A percentile compares a stretch with the other conserved stretches of the same genome.
phyloP scores from a whole-genome alignment of 2,888 invertebrate genomes.

The Cloeon dipterum region DNA sequence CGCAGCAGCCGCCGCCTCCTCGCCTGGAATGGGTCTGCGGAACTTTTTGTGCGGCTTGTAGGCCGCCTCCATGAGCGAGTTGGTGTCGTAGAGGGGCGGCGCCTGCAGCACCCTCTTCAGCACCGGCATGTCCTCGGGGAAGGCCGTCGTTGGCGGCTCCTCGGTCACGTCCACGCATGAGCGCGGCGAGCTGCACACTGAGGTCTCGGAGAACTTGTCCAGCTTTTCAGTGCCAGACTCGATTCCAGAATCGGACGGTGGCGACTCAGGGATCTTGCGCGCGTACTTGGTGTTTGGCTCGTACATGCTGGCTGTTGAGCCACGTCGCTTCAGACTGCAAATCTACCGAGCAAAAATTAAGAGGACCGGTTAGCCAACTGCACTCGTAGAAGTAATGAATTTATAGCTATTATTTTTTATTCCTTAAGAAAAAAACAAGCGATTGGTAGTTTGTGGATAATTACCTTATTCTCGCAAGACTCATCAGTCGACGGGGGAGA shows the following conservation, averaged over 20 bases:
- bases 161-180: slow-evolving; percentile 44
- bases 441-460: too few species aligned
- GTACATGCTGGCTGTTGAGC: not conserved
- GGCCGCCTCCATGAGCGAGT: slow-evolving; percentile 80
- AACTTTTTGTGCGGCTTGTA: slow-evolving; percentile 93
- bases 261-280: slow-evolving; percentile 49
- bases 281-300: slow-evolving; percentile 24
- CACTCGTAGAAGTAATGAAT: too few species aligned
- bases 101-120: slow-evolving; percentile 79
- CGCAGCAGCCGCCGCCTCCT: slow-evolving; percentile 59
- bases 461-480: too few species aligned
- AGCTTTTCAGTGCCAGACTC: slow-evolving; percentile 80
- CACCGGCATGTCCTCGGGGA: slow-evolving; percentile 73
- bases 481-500: too few species aligned
- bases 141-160: slow-evolving; percentile 35
- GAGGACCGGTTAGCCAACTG: too few species aligned
- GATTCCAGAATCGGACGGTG: slow-evolving; percentile 82
- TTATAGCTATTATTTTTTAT: too few species aligned
- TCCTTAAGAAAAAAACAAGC: too few species aligned
- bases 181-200: slow-evolving; percentile 67
- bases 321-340: not conserved
- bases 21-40: slow-evolving; percentile 45
- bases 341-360: too few species aligned
- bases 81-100: slow-evolving; percentile 74
- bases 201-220: slow-evolving; percentile 45